Base-by-base conservation (phyloP, 1,140 invertebrate genomes). In the Arion vulgaris region DNA sequence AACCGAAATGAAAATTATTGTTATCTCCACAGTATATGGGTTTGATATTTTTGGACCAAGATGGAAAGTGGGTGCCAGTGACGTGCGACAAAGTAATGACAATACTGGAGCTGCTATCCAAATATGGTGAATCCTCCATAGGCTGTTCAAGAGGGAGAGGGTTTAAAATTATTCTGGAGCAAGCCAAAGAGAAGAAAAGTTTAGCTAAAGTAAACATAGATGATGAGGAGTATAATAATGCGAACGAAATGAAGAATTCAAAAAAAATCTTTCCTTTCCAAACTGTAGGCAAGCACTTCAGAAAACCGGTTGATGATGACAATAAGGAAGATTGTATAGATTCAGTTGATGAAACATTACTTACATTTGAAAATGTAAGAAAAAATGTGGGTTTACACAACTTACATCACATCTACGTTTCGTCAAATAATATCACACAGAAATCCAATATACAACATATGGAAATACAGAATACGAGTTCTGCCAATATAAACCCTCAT, bases 131-230 rank as follows among this genome's bases (percentile, higher is more conserved):
- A 41, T 72, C 71, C 19, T 41, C 38, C 7, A 0, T 39, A 41
- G 39, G 71, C 26, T 23, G 38, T 72, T 28, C 71, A 72, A 39
- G 39, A 26, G 71, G 71, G 1, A 72, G 71, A 72, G 71, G 71
- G 39, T 72, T 72, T 39, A 72, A 72, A 32, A 45, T 72, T 23
- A 39, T 72, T 45, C 23, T 72, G 36, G 36, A 72, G 41, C 36
- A 72, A 39, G 23, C 9, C 41, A 39, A 72, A 26, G 39, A 26
- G 17, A 38, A 41, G 39, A 41, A 41, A 11, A 2, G 36, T 39
- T n/a, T n/a, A n/a, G 23, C 15, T n/a, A 26, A 13, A 72, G n/a
- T n/a, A 39, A 72, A 72, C 2, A 32, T 26, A 41, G 23, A 23
- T n/a, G 5, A 28, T 72, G 36, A 72, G n/a, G n/a, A 66, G n/a